phyloP scores from a whole-genome alignment of 92 coral and sea anemone genomes.

The Virgularia gustaviana region DNA sequence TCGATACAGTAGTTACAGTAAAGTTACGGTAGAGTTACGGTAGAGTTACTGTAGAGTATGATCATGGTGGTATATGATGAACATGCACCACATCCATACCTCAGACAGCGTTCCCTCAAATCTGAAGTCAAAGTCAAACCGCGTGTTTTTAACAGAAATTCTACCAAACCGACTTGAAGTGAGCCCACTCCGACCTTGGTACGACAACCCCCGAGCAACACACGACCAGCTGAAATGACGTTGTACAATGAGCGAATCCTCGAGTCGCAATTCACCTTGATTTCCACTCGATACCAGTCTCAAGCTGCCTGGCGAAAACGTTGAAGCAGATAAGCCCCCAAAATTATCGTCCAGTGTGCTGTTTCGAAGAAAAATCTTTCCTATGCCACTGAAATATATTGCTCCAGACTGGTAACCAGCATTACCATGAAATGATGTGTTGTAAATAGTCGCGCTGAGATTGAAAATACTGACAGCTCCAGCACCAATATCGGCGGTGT shows the following conservation, averaged over 20 bases:
- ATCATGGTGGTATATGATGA: too few species aligned
- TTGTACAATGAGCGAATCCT: slow-evolving; percentile 5
- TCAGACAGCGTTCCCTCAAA: too few species aligned
- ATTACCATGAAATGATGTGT: slow-evolving; percentile 27
- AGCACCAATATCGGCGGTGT: background rate
- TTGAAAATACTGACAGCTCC: too few species aligned
- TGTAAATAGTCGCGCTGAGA: too few species aligned
- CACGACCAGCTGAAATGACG: background rate
- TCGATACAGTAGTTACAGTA: too few species aligned
- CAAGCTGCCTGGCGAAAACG: background rate
- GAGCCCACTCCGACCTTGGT: background rate
- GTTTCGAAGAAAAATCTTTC: slow-evolving; percentile 10
- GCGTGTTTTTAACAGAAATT: background rate
- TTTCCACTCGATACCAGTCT: background rate
- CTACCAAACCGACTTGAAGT: background rate
- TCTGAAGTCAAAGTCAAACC: background rate
- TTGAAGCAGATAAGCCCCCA: background rate
- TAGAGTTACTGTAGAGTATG: too few species aligned
- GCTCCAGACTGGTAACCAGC: slow-evolving; percentile 30
- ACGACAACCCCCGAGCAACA: background rate
- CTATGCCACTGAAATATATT: slow-evolving; percentile 28
- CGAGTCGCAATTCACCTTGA: too few species aligned
- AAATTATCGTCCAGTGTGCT: slow-evolving; percentile 34
- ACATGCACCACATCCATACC: too few species aligned
- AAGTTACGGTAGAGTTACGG: too few species aligned